phyloP scores from a whole-genome alignment of 1,140 invertebrate genomes.

The Micrasema longulum region DNA sequence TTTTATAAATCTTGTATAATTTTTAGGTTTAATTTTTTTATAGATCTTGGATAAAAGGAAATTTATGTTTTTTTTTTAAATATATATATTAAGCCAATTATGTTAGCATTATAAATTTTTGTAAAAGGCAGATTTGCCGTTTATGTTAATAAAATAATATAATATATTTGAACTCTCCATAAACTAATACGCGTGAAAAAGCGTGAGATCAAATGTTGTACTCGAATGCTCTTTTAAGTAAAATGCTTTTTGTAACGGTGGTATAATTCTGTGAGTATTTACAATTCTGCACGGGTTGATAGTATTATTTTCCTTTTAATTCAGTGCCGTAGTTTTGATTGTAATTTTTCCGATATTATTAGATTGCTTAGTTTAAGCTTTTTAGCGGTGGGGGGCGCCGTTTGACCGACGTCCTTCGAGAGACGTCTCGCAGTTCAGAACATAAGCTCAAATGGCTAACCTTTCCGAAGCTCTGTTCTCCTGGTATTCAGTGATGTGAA shows the following conservation, averaged over 20 bases:
- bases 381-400: conserved; percentile 11
- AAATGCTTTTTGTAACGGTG: conserved; percentile 1
- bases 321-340: neutral
- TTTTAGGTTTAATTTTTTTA: no score
- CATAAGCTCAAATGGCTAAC: conserved; percentile 29
- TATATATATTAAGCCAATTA: no score
- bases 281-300: no score
- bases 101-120: no score
- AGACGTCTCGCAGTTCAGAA: conserved; percentile 37
- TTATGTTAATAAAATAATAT: no score
- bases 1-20: no score
- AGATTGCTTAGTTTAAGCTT: conserved; percentile 6
- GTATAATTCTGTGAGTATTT: no score
- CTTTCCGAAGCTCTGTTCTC: conserved; percentile 11
- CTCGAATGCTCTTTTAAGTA: neutral
- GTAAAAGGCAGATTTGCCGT: no score
- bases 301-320: no score
- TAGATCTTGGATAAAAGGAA: no score
- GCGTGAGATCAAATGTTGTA: neutral
- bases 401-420: conserved; percentile 24
- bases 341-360: neutral
- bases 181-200: neutral
- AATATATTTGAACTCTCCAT: neutral
- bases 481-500: conserved; percentile 3
- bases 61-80: no score